Percentiles rank a stretch among this genome's conserved stretches.
These are phyloP conservation scores for Neuroterus valhalla DNA, from an alignment of 1,140 invertebrate genomes.

Conservation along the genomic window DNA sequence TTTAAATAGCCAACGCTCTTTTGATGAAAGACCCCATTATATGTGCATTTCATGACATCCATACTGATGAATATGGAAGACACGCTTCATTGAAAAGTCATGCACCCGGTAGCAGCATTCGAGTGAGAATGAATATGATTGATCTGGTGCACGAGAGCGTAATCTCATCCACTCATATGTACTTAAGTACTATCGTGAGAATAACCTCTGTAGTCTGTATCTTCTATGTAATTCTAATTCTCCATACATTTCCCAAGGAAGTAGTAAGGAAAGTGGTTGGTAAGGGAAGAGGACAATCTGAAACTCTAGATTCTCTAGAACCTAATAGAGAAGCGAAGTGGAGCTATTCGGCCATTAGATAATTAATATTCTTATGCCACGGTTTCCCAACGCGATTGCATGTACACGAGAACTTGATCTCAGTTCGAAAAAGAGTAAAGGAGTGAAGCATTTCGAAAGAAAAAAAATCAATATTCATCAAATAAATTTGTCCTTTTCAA, in stretches of 20 bases:
- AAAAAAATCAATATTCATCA: too few species aligned
- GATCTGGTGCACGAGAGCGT: constrained; percentile 1
- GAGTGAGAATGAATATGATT: constrained; percentile 3
- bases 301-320: background rate
- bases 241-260: background rate
- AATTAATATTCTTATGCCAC: constrained; percentile 13
- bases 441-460: too few species aligned
- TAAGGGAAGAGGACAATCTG: background rate
- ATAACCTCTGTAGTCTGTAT: background rate
- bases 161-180: constrained; percentile 16
- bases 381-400: background rate
- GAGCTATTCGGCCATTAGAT: background rate
- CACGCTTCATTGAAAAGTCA: constrained; percentile 20
- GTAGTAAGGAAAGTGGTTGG: background rate
- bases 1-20: background rate
- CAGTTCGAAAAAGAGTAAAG: background rate
- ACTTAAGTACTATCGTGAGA: constrained; percentile 22
- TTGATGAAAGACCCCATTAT: background rate
- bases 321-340: background rate
- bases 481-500: too few species aligned
- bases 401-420: background rate
- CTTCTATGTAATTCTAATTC: constrained; percentile 4
- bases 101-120: background rate
- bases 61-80: constrained; percentile 4
- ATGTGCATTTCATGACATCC: background rate